A percentile compares a stretch with the other conserved stretches of the same genome.
phyloP scores from a whole-genome alignment of 2,113 vertebrate species.

The Galeopterus variegatus region DNA sequence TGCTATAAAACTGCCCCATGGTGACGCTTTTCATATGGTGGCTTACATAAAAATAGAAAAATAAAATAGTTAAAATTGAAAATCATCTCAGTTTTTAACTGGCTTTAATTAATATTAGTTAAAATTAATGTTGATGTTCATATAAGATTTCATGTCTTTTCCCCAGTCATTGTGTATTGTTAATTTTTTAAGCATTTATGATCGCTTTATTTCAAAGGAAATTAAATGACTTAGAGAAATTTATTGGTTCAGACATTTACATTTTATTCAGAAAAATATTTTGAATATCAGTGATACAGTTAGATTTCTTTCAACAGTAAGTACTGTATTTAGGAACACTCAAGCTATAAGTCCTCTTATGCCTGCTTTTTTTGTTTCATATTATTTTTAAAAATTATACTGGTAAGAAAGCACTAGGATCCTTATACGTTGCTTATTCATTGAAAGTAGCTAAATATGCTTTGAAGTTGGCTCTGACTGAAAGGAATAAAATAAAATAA shows the following conservation, averaged over 20 bases:
- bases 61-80: constrained; percentile 46
- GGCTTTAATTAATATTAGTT: constrained; percentile 55
- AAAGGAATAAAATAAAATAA: constrained; percentile 61
- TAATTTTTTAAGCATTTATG: constrained; percentile 42
- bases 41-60: constrained; percentile 53
- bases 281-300: background rate
- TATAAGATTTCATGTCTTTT: constrained; percentile 45
- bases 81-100: constrained; percentile 57
- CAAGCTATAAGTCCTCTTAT: background rate
- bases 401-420: background rate
- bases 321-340: background rate
- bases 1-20: constrained; percentile 46
- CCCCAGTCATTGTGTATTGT: background rate
- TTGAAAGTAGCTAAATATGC: constrained; percentile 42
- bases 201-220: constrained; percentile 37
- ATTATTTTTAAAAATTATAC: background rate
- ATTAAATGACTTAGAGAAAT: background rate
- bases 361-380: background rate
- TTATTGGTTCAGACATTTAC: background rate
- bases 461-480: constrained; percentile 22
- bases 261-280: constrained; percentile 41
- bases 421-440: constrained; percentile 39
- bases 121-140: constrained; percentile 57
- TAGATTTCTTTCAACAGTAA: background rate
- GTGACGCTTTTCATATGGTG: background rate